phyloP scores from a whole-genome alignment of 2,113 vertebrate genomes.

The Etheostoma spectabile region DNA sequence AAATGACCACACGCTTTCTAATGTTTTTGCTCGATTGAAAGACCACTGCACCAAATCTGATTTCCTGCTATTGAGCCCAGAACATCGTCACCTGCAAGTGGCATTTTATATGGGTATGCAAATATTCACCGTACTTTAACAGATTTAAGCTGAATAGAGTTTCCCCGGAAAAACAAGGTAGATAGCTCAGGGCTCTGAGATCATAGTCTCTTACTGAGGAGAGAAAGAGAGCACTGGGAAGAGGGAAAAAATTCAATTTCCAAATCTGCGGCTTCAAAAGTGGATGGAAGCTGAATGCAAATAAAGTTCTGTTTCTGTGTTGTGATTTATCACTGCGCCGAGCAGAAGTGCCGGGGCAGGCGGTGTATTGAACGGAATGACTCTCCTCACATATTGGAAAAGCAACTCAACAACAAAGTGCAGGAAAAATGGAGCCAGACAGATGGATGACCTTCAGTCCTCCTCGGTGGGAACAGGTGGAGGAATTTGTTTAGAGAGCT shows the following conservation, averaged over 20 bases:
- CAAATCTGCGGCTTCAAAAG: conserved; percentile 78
- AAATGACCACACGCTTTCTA: conserved; percentile 54
- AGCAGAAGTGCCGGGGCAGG: conserved; percentile 69
- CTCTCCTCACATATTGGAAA: conserved; percentile 79
- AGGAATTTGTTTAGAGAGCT: conserved; percentile 77
- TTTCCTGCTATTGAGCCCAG: conserved; percentile 27
- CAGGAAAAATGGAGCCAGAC: conserved; percentile 75
- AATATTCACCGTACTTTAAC: conserved; percentile 57
- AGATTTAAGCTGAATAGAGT: conserved; percentile 64
- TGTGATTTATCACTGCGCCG: conserved; percentile 82
- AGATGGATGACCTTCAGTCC: conserved; percentile 81
- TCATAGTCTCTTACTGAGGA: conserved; percentile 73
- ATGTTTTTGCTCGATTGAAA: conserved; percentile 43
- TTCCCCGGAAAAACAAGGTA: conserved; percentile 62
- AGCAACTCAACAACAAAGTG: conserved; percentile 78
- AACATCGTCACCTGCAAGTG: conserved; percentile 19
- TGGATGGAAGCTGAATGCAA: conserved; percentile 81
- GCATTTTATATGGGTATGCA: conserved; percentile 58
- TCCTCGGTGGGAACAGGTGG: conserved; percentile 72
- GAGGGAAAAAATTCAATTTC: conserved; percentile 72
- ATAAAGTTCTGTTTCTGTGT: conserved; percentile 80
- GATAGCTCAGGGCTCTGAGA: conserved; percentile 68
- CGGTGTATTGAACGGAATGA: conserved; percentile 77
- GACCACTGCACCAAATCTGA: conserved; percentile 17
- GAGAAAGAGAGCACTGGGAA: conserved; percentile 59